phyloP scores from a whole-genome alignment of 2,797 vertebrate species.

The Acrossocheilus fasciatus region DNA sequence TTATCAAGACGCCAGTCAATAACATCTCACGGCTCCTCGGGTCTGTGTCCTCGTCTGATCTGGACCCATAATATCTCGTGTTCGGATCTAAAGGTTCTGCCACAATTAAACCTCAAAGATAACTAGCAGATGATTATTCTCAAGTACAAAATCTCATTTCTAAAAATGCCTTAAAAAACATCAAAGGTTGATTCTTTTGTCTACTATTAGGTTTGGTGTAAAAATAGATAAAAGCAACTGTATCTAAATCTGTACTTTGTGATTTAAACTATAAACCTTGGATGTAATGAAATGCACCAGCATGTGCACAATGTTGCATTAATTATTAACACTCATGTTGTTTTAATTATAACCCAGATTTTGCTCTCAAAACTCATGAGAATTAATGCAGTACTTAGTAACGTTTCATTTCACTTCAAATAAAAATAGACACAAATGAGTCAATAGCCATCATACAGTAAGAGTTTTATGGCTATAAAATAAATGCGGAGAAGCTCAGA shows the following conservation, averaged over 20 bases:
- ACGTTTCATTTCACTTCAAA: not conserved
- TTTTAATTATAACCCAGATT: conserved; percentile 11
- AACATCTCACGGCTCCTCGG: conserved; percentile 44
- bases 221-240: not conserved
- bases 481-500: not conserved
- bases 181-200: not conserved
- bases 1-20: conserved; percentile 60
- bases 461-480: not conserved
- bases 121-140: not conserved
- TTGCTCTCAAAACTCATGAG: not conserved
- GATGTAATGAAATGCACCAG: not conserved
- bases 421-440: not conserved
- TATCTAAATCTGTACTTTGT: not conserved
- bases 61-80: not conserved
- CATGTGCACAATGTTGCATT: not conserved
- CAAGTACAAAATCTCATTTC: not conserved
- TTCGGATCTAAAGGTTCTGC: conserved; percentile 35
- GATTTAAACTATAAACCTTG: not conserved
- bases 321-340: not conserved
- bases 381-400: not conserved
- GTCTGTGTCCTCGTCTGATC: conserved; percentile 40
- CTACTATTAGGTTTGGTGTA: not conserved
- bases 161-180: not conserved
- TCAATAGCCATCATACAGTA: not conserved
- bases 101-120: conserved; percentile 36